Base-by-base conservation (phyloP, 2,888 invertebrate genomes). In the Eilema caniola region DNA sequence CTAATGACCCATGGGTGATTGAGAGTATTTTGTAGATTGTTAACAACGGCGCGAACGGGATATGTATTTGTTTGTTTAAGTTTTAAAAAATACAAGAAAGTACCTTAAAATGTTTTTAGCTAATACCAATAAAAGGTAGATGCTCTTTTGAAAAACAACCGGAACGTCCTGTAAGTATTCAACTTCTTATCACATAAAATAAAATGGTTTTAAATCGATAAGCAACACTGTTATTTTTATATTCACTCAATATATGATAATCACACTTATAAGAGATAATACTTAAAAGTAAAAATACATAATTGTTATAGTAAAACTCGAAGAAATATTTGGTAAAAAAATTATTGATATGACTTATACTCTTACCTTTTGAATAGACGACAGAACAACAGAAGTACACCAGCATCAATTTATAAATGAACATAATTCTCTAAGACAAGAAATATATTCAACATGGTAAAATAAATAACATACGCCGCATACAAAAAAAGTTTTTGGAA, bases 381-480 rank as follows among this genome's bases (percentile, higher is more conserved):
- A 47, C 28, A n/a, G 53, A 59, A 25, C 57, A 73, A 31, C 28
- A 73, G 0, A 66, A 68, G 56, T 57, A 76, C 62, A 69, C 63
- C 62, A 81, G 56, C 16, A 81, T 20, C 12, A 81, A 16, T 53
- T 78, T 75, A 68, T 33, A 57, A 62, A 76, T 66, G 57, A 73
- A 47, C 81, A 79, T 81, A 23, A 28, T 60, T 73, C 41, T 41
- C 56, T 31, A 57, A 20, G 28, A 62, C 37, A 14, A n/a, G 37
- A 8, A 63, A 57, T 63, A 37, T 33, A 31, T 11, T n/a, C n/a
- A 28, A 37, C 20, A 41, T 59, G 11, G 24, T 37, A 25, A 25
- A 37, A 37, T 37, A 37, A 33, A 23, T 16, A 28, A 28, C 28
- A 28, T 28, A 28, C 28, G 5, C 2, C 28, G 28, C 28, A 28